A percentile compares a stretch with the other conserved stretches of the same genome.
These are phyloP conservation scores for Amphimedon queenslandica DNA, from an alignment of 37 sponge, comb jelly and placozoan genomes.

Conservation along the genomic window DNA sequence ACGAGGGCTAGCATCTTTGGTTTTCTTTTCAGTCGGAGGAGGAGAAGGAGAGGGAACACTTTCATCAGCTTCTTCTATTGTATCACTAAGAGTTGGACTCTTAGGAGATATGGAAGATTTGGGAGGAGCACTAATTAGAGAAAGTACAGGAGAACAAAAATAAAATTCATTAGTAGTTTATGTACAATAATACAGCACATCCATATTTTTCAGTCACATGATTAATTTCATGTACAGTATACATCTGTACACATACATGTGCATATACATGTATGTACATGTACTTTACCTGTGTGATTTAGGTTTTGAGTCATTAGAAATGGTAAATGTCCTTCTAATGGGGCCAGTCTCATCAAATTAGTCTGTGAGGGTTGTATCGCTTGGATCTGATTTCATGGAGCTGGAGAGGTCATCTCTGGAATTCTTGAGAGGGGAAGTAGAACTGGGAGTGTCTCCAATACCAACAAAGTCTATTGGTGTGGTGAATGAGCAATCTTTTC, in stretches of 20 bases:
- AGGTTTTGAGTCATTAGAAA: neutral
- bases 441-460: neutral
- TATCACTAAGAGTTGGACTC: neutral
- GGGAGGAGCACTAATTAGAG: neutral
- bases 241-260: no score
- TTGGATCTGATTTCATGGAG: neutral
- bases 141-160: no score
- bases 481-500: no score
- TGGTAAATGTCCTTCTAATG: neutral
- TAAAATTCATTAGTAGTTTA: no score
- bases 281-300: neutral
- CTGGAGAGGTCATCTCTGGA: neutral
- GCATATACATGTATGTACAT: no score
- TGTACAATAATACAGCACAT: no score
- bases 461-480: neutral
- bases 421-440: neutral
- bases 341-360: neutral
- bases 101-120: neutral
- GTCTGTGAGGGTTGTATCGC: slow-evolving; percentile 1
- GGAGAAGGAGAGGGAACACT: neutral
- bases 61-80: neutral
- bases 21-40: slow-evolving; percentile 6
- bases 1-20: no score
- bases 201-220: no score
- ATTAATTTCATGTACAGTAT: no score